phyloP scores from a whole-genome alignment of 2,113 vertebrate species.

The Rhineura floridana region DNA sequence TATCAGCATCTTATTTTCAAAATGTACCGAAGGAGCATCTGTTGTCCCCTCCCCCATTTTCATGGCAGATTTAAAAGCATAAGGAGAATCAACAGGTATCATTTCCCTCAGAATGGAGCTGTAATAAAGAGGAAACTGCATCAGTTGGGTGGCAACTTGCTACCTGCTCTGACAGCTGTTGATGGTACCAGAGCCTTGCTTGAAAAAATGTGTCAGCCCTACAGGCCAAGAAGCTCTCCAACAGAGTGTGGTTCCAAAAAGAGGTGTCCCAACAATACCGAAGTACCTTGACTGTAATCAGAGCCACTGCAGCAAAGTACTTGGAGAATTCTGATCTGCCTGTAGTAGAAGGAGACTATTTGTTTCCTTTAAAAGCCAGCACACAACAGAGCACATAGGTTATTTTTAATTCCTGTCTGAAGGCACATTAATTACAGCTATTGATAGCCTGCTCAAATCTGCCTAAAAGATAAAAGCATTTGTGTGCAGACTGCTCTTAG shows the following conservation, averaged over 20 bases:
- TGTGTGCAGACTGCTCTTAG: slow-evolving; percentile 32
- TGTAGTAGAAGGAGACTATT: not conserved
- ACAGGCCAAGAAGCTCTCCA: not conserved
- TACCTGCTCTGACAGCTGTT: not conserved
- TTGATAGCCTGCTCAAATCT: slow-evolving; percentile 39
- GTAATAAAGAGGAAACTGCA: not conserved
- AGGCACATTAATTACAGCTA: slow-evolving; percentile 58
- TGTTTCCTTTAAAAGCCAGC: slow-evolving; percentile 14
- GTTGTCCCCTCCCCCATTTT: no score
- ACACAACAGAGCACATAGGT: slow-evolving; percentile 27
- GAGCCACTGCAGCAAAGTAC: not conserved
- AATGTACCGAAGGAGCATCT: no score
- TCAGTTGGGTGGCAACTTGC: not conserved
- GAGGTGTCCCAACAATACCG: no score
- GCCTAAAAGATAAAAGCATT: slow-evolving; percentile 44
- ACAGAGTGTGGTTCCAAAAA: no score
- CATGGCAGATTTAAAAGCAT: no score
- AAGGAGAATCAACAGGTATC: no score
- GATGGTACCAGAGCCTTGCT: not conserved
- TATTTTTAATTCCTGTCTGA: slow-evolving; percentile 41
- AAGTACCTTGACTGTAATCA: not conserved
- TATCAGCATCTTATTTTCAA: no score
- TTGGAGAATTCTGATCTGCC: not conserved
- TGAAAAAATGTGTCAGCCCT: not conserved
- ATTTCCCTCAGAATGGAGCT: no score